phyloP scores from a whole-genome alignment of 2,797 vertebrate species.

The Myioborus miniatus region DNA sequence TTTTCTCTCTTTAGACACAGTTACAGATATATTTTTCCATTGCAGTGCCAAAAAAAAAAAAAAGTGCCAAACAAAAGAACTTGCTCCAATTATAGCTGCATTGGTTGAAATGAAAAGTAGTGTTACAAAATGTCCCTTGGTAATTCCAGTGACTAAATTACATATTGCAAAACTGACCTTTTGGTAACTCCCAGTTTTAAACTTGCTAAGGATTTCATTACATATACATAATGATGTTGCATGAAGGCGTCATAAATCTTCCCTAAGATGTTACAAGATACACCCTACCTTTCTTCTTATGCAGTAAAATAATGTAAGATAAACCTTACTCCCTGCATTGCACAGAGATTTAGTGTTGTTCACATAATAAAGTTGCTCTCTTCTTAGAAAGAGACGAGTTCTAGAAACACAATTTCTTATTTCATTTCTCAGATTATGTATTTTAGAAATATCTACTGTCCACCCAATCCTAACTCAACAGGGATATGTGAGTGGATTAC shows the following conservation, averaged over 20 bases:
- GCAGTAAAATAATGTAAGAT: not conserved
- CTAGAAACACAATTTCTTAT: not conserved
- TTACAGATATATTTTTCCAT: not conserved
- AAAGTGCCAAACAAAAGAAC: not conserved
- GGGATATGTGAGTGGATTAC: not conserved
- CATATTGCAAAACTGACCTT: not conserved
- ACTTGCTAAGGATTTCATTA: not conserved
- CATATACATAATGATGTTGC: not conserved
- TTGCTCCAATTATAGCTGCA: not conserved
- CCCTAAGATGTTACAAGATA: not conserved
- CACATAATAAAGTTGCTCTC: not conserved
- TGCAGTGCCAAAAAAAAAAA: not conserved
- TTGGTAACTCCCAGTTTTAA: not conserved
- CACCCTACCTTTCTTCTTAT: not conserved
- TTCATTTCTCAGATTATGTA: not conserved
- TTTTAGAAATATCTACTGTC: not conserved
- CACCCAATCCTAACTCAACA: not conserved
- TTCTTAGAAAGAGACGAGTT: not conserved
- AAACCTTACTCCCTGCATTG: not conserved
- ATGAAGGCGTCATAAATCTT: conserved; percentile 27
- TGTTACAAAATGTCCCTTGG: not conserved
- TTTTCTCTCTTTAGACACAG: not conserved
- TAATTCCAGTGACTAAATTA: not conserved
- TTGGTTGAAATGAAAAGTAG: not conserved
- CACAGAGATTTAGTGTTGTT: not conserved